Conservation (phyloP, 2,113 vertebrate genomes). For the Trogon surrucura region DNA sequence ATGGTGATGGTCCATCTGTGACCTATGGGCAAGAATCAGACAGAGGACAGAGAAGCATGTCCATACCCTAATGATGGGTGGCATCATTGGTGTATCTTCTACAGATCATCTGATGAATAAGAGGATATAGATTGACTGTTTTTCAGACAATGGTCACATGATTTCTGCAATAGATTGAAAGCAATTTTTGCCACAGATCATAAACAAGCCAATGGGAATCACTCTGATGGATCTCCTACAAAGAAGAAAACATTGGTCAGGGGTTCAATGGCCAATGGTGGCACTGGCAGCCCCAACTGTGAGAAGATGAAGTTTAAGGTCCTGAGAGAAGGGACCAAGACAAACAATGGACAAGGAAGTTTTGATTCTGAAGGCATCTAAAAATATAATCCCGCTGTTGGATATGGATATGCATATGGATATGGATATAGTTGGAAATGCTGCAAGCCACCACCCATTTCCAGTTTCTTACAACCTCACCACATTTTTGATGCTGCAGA, state of each 20-base stretch:
- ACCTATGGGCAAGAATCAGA: not conserved
- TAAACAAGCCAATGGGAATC: not conserved
- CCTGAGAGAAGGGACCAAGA: not conserved
- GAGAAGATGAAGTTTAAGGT: not conserved
- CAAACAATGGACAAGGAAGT: accelerated
- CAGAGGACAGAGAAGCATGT: not conserved
- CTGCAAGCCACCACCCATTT: not conserved
- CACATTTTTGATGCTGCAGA: not conserved
- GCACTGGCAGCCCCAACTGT: not conserved
- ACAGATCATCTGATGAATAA: not conserved
- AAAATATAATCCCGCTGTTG: not conserved
- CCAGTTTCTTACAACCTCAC: not conserved
- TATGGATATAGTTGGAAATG: not conserved
- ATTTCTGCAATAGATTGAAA: not conserved
- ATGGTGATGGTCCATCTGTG: not conserved
- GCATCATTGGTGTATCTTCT: not conserved
- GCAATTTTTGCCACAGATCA: not conserved
- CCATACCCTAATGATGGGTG: not conserved
- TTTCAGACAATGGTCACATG: not conserved
- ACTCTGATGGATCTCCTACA: not conserved
- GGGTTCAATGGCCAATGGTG: not conserved
- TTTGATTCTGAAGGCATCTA: not conserved
- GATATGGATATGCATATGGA: not conserved
- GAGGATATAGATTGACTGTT: not conserved
- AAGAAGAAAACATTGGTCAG: not conserved